A percentile compares a stretch with the other conserved stretches of the same genome.
These are phyloP conservation scores for Antechinus stuartii DNA, from an alignment of 2,113 vertebrate genomes.

Conservation along the genomic window DNA sequence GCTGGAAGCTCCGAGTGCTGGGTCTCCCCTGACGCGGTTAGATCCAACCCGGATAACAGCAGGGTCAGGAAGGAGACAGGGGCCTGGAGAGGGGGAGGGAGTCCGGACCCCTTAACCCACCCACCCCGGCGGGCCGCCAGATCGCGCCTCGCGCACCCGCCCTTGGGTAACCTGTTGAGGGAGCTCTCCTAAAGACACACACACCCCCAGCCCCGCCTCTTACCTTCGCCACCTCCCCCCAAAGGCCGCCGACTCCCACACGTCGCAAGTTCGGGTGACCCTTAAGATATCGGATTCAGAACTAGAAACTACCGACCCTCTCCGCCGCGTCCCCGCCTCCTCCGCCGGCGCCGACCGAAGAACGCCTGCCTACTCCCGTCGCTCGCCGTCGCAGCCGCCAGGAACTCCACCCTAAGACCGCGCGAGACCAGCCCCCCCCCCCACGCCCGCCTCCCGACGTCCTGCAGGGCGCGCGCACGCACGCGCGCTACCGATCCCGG, in stretches of 20 bases:
- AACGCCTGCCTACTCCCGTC: constrained; percentile 67
- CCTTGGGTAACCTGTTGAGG: constrained; percentile 73
- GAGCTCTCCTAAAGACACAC: constrained; percentile 30
- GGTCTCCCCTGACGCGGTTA: not conserved
- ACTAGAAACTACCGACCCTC: constrained; percentile 65
- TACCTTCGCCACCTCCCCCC: constrained; percentile 61
- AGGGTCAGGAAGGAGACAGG: not conserved
- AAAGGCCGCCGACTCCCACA: not conserved
- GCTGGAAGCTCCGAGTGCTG: not conserved
- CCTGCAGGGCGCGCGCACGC: constrained; percentile 43
- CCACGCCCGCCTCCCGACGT: constrained; percentile 67
- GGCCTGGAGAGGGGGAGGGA: constrained; percentile 17
- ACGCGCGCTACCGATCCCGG: constrained; percentile 64
- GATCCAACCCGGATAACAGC: not conserved
- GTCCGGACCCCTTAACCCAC: not conserved
- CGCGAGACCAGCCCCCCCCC: constrained; percentile 76
- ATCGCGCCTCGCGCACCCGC: constrained; percentile 33
- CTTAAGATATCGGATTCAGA: constrained; percentile 59
- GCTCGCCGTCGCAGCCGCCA: constrained; percentile 33
- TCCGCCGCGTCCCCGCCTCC: constrained; percentile 69
- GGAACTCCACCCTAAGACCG: constrained; percentile 69
- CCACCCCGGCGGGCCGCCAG: constrained; percentile 31
- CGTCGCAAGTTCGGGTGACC: not conserved
- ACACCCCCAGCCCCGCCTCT: constrained; percentile 33
- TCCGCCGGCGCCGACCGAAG: constrained; percentile 12